Base-by-base conservation (phyloP, 2,113 vertebrate species). In the Corydoras sp. region DNA sequence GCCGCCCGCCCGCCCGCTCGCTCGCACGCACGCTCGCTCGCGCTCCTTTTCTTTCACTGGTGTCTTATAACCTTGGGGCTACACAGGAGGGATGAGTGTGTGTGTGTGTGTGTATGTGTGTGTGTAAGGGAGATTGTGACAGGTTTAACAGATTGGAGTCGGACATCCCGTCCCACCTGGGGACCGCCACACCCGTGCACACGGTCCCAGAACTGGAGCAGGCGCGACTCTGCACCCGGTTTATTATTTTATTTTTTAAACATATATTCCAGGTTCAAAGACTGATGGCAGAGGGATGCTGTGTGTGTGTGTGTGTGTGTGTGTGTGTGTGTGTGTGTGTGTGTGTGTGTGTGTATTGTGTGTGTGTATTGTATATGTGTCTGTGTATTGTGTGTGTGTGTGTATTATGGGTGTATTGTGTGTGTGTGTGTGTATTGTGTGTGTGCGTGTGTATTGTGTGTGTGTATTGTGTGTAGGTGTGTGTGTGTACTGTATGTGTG, bases 21-120 rank as follows among this genome's bases (percentile, higher is more conserved):
- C 18, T 75, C 74, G 54, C 31, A 78, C 71, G 74, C 77, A 56
- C 18, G 18, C 18, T 75, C 74, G 54, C 31, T 79, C 71, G 74
- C 77, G 56, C 62, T 80, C 76, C 62, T 64, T 81, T 61, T 12
- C 60, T 63, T 74, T 74, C 54, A 53, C 51, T 30, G 30, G 53
- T 76, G 76, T 81, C 77, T 77, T 50, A 83, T 85, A 88, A 85
- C 83, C 83, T 86, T 87, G 82, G 83, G 84, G 77, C 81, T 79
- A 75, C 67, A 68, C 73, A 78, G 77, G 31, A 76, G 35, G 2
- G 35, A 43, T 43, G 67, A 48, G 35, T 77, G 69, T 79, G 63
- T 71, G 11, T 51, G 60, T 18, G 31, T 63, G 62, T 53, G 7
- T 56, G 10, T 55, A 29, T 53, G 58, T 58, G 13, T 56, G n/a